phyloP scores from a whole-genome alignment of 2,888 invertebrate genomes.

The Lumbricus terrestris region DNA sequence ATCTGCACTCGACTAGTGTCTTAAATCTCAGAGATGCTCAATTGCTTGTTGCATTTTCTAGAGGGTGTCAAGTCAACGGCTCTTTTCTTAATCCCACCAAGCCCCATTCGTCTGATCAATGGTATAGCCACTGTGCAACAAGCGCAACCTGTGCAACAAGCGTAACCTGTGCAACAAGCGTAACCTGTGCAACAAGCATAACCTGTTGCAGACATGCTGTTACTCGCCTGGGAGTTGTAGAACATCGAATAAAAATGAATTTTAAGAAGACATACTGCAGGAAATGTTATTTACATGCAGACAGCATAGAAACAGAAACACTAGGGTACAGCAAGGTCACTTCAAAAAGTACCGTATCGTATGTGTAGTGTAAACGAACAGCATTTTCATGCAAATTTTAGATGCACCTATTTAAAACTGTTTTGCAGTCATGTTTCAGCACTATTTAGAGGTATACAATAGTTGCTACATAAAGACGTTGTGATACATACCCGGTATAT shows the following conservation, averaged over 20 bases:
- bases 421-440: too few relatives aligned
- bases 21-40: not conserved
- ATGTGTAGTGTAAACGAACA: too few relatives aligned
- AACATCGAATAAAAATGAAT: not conserved
- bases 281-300: too few relatives aligned
- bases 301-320: too few relatives aligned
- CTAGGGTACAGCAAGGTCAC: too few relatives aligned
- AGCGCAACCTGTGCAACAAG: too few relatives aligned
- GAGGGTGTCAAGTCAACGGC: not conserved
- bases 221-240: not conserved
- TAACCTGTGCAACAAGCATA: not conserved
- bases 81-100: not conserved
- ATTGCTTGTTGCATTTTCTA: not conserved
- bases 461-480: not conserved
- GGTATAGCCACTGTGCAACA: too few relatives aligned
- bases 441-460: too few relatives aligned
- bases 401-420: too few relatives aligned
- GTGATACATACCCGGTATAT: not conserved
- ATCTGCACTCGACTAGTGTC: not conserved
- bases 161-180: too few relatives aligned
- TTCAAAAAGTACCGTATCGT: too few relatives aligned
- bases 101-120: not conserved
- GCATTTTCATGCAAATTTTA: too few relatives aligned
- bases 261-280: not conserved
- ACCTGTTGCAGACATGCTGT: not conserved